Base-by-base conservation (phyloP, 2,113 vertebrate genomes). In the Chaenogobius annularis region DNA sequence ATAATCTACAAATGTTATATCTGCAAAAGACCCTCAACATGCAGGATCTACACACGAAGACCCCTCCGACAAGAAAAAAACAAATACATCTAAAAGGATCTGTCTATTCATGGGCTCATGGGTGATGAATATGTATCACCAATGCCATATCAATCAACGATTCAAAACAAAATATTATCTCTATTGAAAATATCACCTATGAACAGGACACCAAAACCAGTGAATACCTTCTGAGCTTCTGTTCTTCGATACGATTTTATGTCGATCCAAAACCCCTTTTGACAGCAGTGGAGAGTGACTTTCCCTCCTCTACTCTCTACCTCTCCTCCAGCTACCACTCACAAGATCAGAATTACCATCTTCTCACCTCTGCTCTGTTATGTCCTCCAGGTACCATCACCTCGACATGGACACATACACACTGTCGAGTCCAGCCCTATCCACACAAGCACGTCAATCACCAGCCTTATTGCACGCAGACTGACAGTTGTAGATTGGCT, bases 341-440 rank as follows among this genome's bases (percentile, higher is more conserved):
- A 9, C 50, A 54, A 75, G 69, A 81, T 80, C 77, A 75, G 79
- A 83, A 65, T 74, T 80, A 82, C 82, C 82, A 87, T 87, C 84
- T 83, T 77, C 74, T 85, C 77, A 64, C 64, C 55, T 62, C 77
- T 48, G 65, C 75, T 76, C 75, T 83, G 71, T 75, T 84, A 70
- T 82, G 71, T 83, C 75, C 79, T 87, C 69, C 64, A 80, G 65
- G 58, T 70, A 70, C 22, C 55, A 54, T 63, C 54, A 63, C 37
- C 69, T 31, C 63, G 1, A 63, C 14, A 69, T 43, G 75, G 12
- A 55, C 65, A 80, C 8, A 14, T 1, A 70, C 7, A 13, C 0
- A 70, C 14, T 69, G 58, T 31, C 35, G 13, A 61, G 11, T 68
- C 43, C 26, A 46, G 48, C 40, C 72, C 69, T 59, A 70, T 44